A percentile compares a stretch with the other conserved stretches of the same genome.
These are phyloP conservation scores for Brienomyrus longianalis DNA, from an alignment of 2,113 vertebrate genomes.

Conservation along the genomic window DNA sequence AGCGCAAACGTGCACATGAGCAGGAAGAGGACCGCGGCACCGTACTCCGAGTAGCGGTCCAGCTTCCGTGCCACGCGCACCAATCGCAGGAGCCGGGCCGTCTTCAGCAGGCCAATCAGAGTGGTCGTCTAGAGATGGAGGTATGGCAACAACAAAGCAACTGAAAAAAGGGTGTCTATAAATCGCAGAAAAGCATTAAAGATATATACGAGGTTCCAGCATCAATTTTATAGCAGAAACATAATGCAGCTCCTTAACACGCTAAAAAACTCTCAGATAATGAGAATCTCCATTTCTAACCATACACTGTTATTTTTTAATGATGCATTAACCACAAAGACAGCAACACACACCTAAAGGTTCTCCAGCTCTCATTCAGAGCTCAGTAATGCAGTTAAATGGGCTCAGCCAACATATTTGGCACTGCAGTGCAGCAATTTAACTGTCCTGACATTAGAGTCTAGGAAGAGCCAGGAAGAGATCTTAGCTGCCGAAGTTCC, in stretches of 20 bases:
- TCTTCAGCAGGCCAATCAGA: conserved; percentile 82
- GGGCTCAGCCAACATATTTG: not conserved
- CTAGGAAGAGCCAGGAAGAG: not conserved
- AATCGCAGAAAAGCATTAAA: not conserved
- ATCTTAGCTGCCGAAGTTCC: not conserved
- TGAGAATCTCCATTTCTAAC: not conserved
- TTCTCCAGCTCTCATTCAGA: not conserved
- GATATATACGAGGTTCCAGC: not conserved
- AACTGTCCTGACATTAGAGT: not conserved
- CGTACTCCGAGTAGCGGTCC: conserved; percentile 80
- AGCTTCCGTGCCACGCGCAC: conserved; percentile 79
- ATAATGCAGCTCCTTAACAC: not conserved
- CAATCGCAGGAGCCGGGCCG: conserved; percentile 74
- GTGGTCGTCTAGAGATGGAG: conserved; percentile 50
- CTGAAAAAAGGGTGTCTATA: not conserved
- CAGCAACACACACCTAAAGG: not conserved
- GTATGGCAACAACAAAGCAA: conserved; percentile 2
- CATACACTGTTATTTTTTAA: not conserved
- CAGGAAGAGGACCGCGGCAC: conserved; percentile 76
- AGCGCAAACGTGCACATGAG: conserved; percentile 84
- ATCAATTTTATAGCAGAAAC: not conserved
- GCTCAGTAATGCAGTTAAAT: not conserved
- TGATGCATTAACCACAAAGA: not conserved
- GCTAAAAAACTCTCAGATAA: not conserved
- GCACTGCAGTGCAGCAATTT: not conserved